These are phyloP conservation scores for Polypterus senegalus DNA, from an alignment of 2,113 vertebrate genomes.

Conservation along the genomic window DNA sequence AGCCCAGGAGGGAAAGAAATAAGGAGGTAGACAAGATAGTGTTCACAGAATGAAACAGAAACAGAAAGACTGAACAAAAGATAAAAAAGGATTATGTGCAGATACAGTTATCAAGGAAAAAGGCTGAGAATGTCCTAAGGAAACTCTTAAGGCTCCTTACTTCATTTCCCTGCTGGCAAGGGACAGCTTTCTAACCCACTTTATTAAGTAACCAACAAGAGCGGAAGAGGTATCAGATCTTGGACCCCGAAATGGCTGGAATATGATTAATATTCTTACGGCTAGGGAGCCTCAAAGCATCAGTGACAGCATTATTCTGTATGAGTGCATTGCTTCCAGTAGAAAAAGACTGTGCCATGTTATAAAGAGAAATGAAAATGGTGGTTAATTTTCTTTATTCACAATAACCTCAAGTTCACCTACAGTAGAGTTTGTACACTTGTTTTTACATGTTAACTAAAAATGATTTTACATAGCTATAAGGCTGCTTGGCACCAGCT, in stretches of 20 bases:
- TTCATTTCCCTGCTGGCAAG: neutral
- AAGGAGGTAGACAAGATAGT: neutral
- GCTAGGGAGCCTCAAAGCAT: neutral
- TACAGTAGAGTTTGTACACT: no score
- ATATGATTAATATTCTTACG: neutral
- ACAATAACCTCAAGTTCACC: no score
- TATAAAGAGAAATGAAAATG: no score
- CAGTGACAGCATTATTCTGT: neutral
- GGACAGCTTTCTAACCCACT: neutral
- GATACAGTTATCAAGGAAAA: neutral
- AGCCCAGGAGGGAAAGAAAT: neutral
- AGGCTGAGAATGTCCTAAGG: neutral
- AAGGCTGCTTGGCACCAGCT: no score
- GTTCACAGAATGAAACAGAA: neutral
- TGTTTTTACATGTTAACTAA: no score
- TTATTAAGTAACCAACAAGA: neutral
- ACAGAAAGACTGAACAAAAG: conserved; percentile 1
- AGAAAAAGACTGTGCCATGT: no score
- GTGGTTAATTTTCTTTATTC: no score
- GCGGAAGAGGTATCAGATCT: neutral
- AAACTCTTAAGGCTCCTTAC: neutral
- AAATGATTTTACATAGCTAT: no score
- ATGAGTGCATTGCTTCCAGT: no score
- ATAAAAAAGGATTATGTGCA: neutral
- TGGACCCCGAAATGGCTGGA: neutral